Evolutionary conservation across 2,113 vertebrate genomes (phyloP).

Genomic region (Hippolais icterina): DNA sequence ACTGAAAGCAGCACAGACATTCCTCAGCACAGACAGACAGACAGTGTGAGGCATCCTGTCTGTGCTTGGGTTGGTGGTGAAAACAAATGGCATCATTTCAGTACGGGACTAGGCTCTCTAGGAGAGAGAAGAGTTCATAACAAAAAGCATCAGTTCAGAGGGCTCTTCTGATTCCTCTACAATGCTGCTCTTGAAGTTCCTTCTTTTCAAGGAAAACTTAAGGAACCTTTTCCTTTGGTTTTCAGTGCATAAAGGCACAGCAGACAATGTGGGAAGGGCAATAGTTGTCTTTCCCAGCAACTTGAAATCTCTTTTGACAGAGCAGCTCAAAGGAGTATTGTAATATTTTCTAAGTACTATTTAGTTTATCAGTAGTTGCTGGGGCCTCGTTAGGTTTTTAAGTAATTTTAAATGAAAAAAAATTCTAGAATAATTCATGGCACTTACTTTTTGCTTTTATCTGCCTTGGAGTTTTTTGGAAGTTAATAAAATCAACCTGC

Average conservation of each 20-base stretch:
- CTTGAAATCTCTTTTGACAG: not conserved
- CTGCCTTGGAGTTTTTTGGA: not conserved
- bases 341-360: not conserved
- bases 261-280: not conserved
- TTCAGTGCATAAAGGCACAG: not conserved
- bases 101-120: not conserved
- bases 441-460: not conserved
- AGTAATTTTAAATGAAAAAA: slow-evolving; percentile 13
- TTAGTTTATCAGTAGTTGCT: not conserved
- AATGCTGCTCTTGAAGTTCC: not conserved
- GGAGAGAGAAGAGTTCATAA: not conserved
- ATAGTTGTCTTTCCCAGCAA: not conserved
- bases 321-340: not conserved
- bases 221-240: not conserved
- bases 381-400: not conserved
- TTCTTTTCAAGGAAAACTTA: not conserved
- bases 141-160: not conserved
- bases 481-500: slow-evolving; percentile 37
- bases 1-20: not conserved
- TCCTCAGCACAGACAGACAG: not conserved
- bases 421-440: not conserved
- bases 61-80: not conserved
- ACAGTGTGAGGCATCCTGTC: not conserved
- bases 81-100: not conserved
- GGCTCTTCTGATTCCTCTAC: not conserved